Percentiles rank a stretch among this genome's conserved stretches.
Conservation (phyloP, 1,140 invertebrate species). For the Drosophila pectinifera region DNA sequence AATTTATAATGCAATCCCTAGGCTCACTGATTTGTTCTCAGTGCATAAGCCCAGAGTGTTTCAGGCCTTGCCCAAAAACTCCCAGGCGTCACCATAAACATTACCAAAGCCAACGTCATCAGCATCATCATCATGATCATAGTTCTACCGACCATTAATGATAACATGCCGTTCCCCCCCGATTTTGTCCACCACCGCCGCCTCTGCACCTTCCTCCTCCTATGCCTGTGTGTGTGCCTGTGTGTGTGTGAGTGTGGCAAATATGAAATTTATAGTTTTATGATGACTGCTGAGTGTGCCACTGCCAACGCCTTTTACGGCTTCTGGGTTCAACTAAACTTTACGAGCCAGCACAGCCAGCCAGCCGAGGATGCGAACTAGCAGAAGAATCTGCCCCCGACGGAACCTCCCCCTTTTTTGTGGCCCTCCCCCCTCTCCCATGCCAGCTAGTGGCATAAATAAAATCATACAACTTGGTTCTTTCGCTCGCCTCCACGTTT, state of each 20-base stretch:
- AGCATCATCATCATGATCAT: slow-evolving; percentile 58
- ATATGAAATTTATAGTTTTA: slow-evolving; percentile 85
- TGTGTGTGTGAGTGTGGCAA: slow-evolving; percentile 62
- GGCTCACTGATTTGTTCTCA: background rate
- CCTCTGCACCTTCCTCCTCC: background rate
- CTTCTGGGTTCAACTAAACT: slow-evolving; percentile 78
- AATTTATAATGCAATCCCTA: no score
- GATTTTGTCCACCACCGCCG: background rate
- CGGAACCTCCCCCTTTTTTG: background rate
- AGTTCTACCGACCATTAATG: slow-evolving; percentile 79
- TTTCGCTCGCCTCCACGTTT: slow-evolving; percentile 59
- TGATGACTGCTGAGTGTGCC: slow-evolving; percentile 83
- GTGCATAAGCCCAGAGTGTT: slow-evolving; percentile 23
- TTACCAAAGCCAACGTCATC: slow-evolving; percentile 69
- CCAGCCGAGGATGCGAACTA: slow-evolving; percentile 19
- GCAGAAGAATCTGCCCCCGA: slow-evolving; percentile 30
- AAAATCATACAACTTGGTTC: slow-evolving; percentile 74
- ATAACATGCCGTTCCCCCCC: slow-evolving; percentile 62
- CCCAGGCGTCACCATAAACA: slow-evolving; percentile 81
- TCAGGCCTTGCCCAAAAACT: slow-evolving; percentile 56
- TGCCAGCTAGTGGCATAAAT: slow-evolving; percentile 69
- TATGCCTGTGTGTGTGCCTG: slow-evolving; percentile 1
- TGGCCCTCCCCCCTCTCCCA: background rate
- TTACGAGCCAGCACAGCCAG: slow-evolving; percentile 65
- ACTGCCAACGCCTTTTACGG: slow-evolving; percentile 82